phyloP scores from a whole-genome alignment of 2,888 invertebrate species.

The Drosophila demipolita region DNA sequence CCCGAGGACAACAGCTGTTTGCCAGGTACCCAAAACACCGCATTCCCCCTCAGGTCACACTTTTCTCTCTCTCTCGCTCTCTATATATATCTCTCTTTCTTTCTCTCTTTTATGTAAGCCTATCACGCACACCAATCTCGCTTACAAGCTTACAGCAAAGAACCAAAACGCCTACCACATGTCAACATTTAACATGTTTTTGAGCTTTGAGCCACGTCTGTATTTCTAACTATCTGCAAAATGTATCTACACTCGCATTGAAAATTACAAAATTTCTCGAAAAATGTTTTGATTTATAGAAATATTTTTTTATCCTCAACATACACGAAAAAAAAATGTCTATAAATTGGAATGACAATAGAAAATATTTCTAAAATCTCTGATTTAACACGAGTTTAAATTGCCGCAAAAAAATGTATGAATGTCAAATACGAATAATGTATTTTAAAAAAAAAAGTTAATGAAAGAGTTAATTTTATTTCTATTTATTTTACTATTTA shows the following conservation, averaged over 20 bases:
- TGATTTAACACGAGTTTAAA: neutral
- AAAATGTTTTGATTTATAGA: neutral
- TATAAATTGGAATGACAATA: too few species aligned
- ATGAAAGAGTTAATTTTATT: neutral
- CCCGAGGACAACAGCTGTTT: slow-evolving; percentile 33
- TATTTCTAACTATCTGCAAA: slow-evolving; percentile 27
- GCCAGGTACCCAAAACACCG: neutral
- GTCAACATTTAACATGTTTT: slow-evolving; percentile 76
- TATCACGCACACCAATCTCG: slow-evolving; percentile 67
- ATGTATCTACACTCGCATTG: slow-evolving; percentile 31
- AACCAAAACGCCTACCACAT: slow-evolving; percentile 63
- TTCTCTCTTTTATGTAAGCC: slow-evolving; percentile 24
- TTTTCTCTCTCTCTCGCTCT: too few species aligned
- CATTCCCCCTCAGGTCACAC: neutral
- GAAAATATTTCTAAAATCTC: neutral
- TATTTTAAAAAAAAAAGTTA: neutral
- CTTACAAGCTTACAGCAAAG: slow-evolving; percentile 51
- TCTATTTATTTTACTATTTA: neutral
- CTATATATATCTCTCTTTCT: neutral
- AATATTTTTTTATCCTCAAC: neutral
- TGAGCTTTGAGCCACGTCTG: slow-evolving; percentile 60
- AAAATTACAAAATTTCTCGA: neutral
- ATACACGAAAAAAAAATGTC: too few species aligned
- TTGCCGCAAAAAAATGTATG: too few species aligned
- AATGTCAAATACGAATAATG: too few species aligned